Base-by-base conservation (phyloP, 2,888 invertebrate genomes). In the Drosophila picticornis region DNA sequence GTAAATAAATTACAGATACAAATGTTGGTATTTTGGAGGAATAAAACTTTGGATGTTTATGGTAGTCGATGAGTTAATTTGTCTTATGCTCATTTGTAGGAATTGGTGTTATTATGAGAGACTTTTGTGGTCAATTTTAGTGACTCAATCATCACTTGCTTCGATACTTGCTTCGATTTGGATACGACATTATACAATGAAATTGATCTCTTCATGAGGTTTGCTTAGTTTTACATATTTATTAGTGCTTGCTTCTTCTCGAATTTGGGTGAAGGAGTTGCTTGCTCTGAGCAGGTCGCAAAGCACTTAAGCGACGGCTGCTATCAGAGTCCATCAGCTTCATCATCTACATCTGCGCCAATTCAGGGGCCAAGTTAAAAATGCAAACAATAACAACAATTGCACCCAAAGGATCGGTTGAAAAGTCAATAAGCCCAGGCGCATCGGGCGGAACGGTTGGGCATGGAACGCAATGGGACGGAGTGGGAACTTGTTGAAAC, bases 391-490 rank as follows among this genome's bases (percentile, higher is more conserved):
- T 85, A 81, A 77, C 77, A 75, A 77, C 75, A 90, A 92, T 88
- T 88, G 90, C 90, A 90, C 91, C 91, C 91, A 90, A 90, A 91
- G 91, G 91, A 91, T 91, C 92, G 91, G 88, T 91, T 89, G 79
- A 79, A 88, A 91, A 91, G 88, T 91, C 91, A 92, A 90, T 91
- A 91, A 88, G 84, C 78, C 82, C 76, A 52, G 55, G 60, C 40
- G 61, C 59, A 50, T 58, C 36, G 5, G 58, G 19, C 63, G 52
- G 63, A 71, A 53, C 55, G 46, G 38, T 56, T 57, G 57, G 57
- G n/a, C 57, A 51, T 55, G 61, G 52, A 69, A 60, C 46, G 67
- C 34, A 43, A 32, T 38, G 62, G 31, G 60, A 46, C 60, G 74
- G 67, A 34, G 61, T 61, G 79, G 57, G 69, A 69, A 77, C 75